Base-by-base conservation (phyloP, 2,888 invertebrate genomes). In the Orgyia antiqua region DNA sequence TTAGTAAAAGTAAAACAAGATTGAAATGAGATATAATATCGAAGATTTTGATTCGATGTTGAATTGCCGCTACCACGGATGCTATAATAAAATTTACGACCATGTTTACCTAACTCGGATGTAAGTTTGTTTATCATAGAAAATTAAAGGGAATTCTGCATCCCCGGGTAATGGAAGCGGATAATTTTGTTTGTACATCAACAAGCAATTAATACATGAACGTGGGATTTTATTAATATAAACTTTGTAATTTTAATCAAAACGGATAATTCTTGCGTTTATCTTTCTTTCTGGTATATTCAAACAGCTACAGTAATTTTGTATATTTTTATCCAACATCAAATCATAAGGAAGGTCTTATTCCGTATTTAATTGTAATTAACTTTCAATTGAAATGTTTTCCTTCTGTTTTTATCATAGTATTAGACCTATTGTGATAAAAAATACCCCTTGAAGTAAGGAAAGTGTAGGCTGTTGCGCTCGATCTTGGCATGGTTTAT, bases 101-200 rank as follows among this genome's bases (percentile, higher is more conserved):
- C 63, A 38, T 79, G 76, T 82, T 82, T 79, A 74, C 75, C 63
- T 71, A 71, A 58, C 63, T 57, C 55, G 61, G 62, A 70, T 73
- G 66, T 69, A 66, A 71, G 77, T 77, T 78, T 80, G 78, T 80
- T 79, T 77, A 77, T 72, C 70, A 66, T 68, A 65, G 60, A 62
- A 68, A 72, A 72, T 74, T 68, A 68, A 68, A 72, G 68, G 69
- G 70, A 69, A 61, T 57, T 53, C 40, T 53, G 51, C 51, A 56
- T 66, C 68, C 69, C 51, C 57, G 36, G 64, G 70, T 69, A 60
- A 67, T 68, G 69, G 65, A 68, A 67, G 66, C 65, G 62, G 64
- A 65, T 75, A 73, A 76, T 73, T 68, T 57, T 76, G 71, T 75
- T 75, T 73, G 61, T 63, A 57, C 50, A 63, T 51, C 49, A 60